Percentiles rank a stretch among this genome's conserved stretches.
Evolutionary conservation across 2,797 vertebrate species (phyloP).

Genomic region (Gambelia wislizenii): DNA sequence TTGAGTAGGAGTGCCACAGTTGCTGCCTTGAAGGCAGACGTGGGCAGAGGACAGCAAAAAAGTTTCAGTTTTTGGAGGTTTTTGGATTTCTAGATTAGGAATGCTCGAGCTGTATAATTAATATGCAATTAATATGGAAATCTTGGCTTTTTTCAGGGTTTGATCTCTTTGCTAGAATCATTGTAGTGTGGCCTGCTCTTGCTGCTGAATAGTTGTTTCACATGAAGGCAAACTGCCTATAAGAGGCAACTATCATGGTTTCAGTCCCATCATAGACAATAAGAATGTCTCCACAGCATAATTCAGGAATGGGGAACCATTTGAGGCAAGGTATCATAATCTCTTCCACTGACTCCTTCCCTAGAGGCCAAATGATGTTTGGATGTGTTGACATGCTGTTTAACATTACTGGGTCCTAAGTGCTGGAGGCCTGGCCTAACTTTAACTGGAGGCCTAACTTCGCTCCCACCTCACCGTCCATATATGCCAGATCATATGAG

Average conservation of each 20-base stretch:
- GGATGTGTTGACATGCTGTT: background rate
- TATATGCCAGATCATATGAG: background rate
- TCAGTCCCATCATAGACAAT: background rate
- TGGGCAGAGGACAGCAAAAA: too few relatives aligned
- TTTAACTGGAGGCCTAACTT: background rate
- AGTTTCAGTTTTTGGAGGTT: too few relatives aligned
- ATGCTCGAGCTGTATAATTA: too few relatives aligned
- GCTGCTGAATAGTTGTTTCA: background rate
- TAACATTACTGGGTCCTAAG: background rate
- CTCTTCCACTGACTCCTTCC: background rate
- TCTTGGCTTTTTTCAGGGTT: background rate
- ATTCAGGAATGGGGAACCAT: background rate
- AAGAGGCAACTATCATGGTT: background rate
- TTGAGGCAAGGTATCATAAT: background rate
- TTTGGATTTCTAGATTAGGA: too few relatives aligned
- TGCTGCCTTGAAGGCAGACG: too few relatives aligned
- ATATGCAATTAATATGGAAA: background rate
- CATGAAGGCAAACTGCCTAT: background rate
- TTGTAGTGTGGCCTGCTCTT: background rate
- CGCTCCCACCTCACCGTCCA: background rate
- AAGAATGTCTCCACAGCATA: background rate
- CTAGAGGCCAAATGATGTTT: background rate
- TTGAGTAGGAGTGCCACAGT: too few relatives aligned
- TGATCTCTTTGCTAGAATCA: background rate
- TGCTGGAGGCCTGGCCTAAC: too few relatives aligned